Evolutionary conservation across 2,797 vertebrate genomes (phyloP), one percentile per base, ranked within the genome.

Genomic region (Argya squamiceps): DNA sequence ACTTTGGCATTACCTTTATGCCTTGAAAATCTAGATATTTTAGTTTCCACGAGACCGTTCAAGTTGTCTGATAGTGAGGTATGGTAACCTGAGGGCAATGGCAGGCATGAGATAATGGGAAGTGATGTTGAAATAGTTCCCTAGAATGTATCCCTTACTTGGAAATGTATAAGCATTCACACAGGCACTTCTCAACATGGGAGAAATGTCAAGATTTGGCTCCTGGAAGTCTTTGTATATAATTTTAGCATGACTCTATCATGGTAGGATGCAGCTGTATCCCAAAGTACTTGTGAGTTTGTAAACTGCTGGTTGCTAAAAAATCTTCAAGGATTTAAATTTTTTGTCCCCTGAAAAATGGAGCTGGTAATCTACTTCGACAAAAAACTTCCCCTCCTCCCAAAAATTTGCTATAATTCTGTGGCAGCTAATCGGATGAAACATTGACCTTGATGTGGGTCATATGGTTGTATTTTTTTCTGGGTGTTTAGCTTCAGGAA

Each of bases 361-460:
- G 37, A 67, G 18, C 14, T 77, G 24, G 8, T 65, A 39, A 52
- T 67, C 50, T 77, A 10, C 23, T 59, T 83, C 22, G 63, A 50
- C 2, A 55, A 49, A 80, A 80, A 78, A 39, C 2, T 5, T 41
- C 6, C 6, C 1, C 7, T 13, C 3, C 9, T 3, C 55, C n/a
- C 71, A 11, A 30, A 53, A 68, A 21, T 18, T 49, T 68, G 17
- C 21, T 68, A 11, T 58, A 58, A 46, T 78, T 95, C 30, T 78
- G 13, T 84, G 27, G 6, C 49, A 46, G 15, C 49, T 81, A 49
- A 30, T 63, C 34, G 10, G 4, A 32, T 32, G 23, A 30, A 70
- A 10, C 2, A 1, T 15, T 75, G 22, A 55, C 41, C 16, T 12
- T 1, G 6, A 46, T 32, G 6, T 2, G 1, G 12, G 41, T 67